These are phyloP conservation scores for Hydra vulgaris DNA, from an alignment of 30 jellyfish, hydroid and myxozoan genomes.

Conservation along the genomic window DNA sequence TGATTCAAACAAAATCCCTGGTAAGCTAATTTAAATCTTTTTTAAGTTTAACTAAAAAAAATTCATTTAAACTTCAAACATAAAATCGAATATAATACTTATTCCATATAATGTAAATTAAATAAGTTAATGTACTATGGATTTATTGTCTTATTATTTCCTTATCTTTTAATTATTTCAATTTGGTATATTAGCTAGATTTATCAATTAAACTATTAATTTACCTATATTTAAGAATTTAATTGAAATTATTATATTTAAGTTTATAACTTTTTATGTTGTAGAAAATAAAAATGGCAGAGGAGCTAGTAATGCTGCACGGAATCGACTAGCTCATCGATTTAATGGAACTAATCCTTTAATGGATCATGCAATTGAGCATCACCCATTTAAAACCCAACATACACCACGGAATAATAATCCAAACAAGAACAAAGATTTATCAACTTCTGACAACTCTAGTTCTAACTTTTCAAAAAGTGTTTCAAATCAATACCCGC, in stretches of 20 bases:
- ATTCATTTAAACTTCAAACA: too few relatives aligned
- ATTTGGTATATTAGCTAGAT: too few relatives aligned
- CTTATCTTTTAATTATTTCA: too few relatives aligned
- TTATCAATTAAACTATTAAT: too few relatives aligned
- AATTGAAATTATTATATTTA: too few relatives aligned
- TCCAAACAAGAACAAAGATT: background rate
- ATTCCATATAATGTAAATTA: too few relatives aligned
- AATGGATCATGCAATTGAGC: conserved; percentile 2
- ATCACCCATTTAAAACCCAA: background rate
- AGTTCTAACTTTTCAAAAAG: background rate
- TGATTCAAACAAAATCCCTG: background rate
- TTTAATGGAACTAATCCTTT: conserved; percentile 4
- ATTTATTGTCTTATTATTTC: too few relatives aligned
- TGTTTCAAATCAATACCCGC: too few relatives aligned
- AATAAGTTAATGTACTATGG: too few relatives aligned
- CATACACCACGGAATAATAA: background rate
- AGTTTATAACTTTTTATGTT: background rate
- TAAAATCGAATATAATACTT: too few relatives aligned
- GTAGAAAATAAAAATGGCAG: background rate
- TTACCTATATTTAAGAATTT: too few relatives aligned
- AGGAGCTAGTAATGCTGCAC: background rate
- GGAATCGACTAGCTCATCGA: conserved; percentile 4
- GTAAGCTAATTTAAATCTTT: background rate
- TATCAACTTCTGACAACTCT: background rate
- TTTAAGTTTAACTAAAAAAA: too few relatives aligned